Evolutionary conservation across 2,113 vertebrate genomes (phyloP).

Genomic region (Neoarius graeffei): DNA sequence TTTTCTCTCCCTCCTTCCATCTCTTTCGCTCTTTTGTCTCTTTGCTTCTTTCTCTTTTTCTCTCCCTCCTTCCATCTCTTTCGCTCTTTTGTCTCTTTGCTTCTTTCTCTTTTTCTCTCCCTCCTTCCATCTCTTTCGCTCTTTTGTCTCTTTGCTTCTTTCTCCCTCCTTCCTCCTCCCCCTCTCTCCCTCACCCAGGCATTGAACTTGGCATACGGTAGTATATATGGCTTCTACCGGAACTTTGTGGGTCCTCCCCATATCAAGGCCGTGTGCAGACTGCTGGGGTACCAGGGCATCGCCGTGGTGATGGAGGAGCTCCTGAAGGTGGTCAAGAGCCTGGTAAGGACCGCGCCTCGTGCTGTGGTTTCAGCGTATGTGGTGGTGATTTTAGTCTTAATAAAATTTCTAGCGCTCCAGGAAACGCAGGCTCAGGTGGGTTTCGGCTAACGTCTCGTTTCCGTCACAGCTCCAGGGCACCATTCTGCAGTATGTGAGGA

Average conservation of each 20-base stretch:
- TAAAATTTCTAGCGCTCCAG: background rate
- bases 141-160: background rate
- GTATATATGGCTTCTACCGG: slow-evolving; percentile 84
- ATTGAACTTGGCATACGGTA: slow-evolving; percentile 85
- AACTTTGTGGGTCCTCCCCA: slow-evolving; percentile 86
- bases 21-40: background rate
- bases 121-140: background rate
- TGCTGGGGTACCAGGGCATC: slow-evolving; percentile 87
- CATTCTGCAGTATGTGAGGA: slow-evolving; percentile 98
- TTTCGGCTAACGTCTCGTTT: background rate
- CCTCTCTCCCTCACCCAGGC: slow-evolving; percentile 64
- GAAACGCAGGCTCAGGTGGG: background rate
- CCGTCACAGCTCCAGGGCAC: slow-evolving; percentile 89
- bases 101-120: background rate
- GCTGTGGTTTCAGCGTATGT: background rate
- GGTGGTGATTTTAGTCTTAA: background rate
- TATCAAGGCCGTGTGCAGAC: slow-evolving; percentile 84
- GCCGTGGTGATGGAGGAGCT: slow-evolving; percentile 90
- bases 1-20: no score
- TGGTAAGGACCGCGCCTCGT: slow-evolving; percentile 69
- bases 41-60: background rate
- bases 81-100: background rate
- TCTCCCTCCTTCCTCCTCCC: background rate
- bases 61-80: background rate
- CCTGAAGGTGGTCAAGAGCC: slow-evolving; percentile 87